Conservation (phyloP, 2,888 invertebrate species). For the Quadriops clusia region DNA sequence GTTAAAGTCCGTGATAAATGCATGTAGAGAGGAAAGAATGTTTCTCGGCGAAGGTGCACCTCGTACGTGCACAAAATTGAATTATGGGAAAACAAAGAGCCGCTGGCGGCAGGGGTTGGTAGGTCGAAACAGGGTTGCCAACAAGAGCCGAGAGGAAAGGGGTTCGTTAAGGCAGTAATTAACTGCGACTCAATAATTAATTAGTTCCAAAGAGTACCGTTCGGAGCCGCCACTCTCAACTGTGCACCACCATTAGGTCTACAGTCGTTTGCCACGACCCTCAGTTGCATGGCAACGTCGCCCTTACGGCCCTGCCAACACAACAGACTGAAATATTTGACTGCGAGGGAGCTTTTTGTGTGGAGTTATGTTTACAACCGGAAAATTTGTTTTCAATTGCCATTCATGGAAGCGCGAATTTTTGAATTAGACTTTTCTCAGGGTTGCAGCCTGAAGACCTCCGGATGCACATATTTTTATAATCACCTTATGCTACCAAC, state of each 20-base stretch:
- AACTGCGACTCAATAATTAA: constrained; percentile 37
- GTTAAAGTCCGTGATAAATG: no score
- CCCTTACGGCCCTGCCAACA: constrained; percentile 14
- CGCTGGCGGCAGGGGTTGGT: constrained; percentile 14
- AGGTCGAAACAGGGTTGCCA: constrained; percentile 24
- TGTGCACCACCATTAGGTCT: constrained; percentile 16
- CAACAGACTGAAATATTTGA: constrained; percentile 22
- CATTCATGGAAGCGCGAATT: no score
- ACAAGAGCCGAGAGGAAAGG: constrained; percentile 22
- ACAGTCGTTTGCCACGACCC: constrained; percentile 20
- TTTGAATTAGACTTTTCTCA: no score
- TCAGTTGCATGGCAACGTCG: constrained; percentile 11
- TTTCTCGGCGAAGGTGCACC: constrained; percentile 16
- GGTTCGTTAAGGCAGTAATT: constrained; percentile 35
- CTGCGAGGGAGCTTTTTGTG: constrained; percentile 23
- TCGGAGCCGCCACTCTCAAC: constrained; percentile 27
- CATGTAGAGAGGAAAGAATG: constrained; percentile 15
- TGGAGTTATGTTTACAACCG: constrained; percentile 20
- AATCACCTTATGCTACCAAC: no score
- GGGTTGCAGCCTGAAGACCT: no score
- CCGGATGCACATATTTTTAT: no score
- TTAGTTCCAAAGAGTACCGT: constrained; percentile 36
- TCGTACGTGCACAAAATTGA: constrained; percentile 32
- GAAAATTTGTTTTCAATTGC: constrained; percentile 21
- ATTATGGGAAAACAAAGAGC: constrained; percentile 32